Conservation (phyloP, 92 coral and sea anemone genomes). For the Phenganax stokvisi region DNA sequence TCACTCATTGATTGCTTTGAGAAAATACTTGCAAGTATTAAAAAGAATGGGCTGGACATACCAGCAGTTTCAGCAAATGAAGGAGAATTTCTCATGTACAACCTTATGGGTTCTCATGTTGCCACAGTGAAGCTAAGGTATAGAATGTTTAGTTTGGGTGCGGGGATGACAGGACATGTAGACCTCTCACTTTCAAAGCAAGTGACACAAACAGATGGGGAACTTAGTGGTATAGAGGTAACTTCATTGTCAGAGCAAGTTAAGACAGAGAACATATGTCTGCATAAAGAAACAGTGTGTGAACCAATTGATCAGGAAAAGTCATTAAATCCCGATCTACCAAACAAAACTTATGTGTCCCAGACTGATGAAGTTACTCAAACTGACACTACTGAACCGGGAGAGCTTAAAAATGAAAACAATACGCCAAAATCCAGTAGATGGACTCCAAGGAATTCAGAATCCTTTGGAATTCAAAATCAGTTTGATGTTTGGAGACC, state of each 20-base stretch:
- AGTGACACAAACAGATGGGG: conserved; percentile 24
- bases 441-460: conserved; percentile 16
- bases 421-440: neutral
- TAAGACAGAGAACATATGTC: conserved; percentile 1
- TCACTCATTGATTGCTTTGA: conserved; percentile 57
- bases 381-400: neutral
- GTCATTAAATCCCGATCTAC: neutral
- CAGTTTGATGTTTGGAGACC: conserved; percentile 77
- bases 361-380: conserved; percentile 27
- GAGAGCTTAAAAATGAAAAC: neutral
- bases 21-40: conserved; percentile 55
- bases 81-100: conserved; percentile 62
- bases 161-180: conserved; percentile 72
- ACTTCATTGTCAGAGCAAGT: too few relatives aligned
- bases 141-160: conserved; percentile 86
- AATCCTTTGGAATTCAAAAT: conserved; percentile 38
- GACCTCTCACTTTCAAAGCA: conserved; percentile 48
- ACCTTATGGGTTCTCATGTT: conserved; percentile 76
- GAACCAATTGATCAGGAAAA: neutral
- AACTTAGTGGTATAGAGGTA: neutral
- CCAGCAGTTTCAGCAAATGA: conserved; percentile 70
- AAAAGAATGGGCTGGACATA: conserved; percentile 59
- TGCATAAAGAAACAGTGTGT: neutral
- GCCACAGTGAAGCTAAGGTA: conserved; percentile 64
- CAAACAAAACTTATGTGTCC: neutral